phyloP scores from a whole-genome alignment of 2,797 vertebrate species.

The Arrhamphus sclerolepis region DNA sequence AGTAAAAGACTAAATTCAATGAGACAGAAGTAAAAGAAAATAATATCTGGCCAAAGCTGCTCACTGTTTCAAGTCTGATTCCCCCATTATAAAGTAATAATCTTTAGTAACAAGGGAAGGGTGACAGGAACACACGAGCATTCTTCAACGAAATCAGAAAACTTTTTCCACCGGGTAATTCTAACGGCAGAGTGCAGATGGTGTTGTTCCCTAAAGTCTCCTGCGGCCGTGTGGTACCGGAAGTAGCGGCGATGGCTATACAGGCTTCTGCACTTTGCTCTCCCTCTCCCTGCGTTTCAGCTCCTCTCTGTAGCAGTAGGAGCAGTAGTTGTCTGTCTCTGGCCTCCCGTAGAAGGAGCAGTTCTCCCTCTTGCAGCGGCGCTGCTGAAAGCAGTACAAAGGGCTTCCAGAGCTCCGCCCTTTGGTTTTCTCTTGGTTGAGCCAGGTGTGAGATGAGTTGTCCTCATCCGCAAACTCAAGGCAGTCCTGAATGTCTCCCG shows the following conservation, averaged over 20 bases:
- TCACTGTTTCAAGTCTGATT: conserved; percentile 82
- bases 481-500: conserved; percentile 88
- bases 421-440: conserved; percentile 89
- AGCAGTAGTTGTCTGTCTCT: conserved; percentile 97
- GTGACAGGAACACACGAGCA: conserved; percentile 74
- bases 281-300: conserved; percentile 93
- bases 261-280: conserved; percentile 89
- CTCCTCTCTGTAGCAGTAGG: conserved; percentile 98
- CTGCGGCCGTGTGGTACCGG: conserved; percentile 60
- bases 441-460: conserved; percentile 85
- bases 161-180: conserved; percentile 68
- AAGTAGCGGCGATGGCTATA: conserved; percentile 76
- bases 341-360: conserved; percentile 97
- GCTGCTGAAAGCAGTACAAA: conserved; percentile 91
- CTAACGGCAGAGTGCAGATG: conserved; percentile 73
- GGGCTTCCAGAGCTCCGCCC: conserved; percentile 86
- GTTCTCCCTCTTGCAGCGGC: conserved; percentile 95
- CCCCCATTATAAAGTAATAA: conserved; percentile 69
- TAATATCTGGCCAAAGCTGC: conserved; percentile 85
- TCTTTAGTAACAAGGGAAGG: conserved; percentile 72
- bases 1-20: conserved; percentile 83
- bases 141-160: conserved; percentile 78
- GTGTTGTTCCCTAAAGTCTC: conserved; percentile 63
- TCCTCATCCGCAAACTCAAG: conserved; percentile 95
- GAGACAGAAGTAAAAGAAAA: conserved; percentile 62